Evolutionary conservation across 2,888 invertebrate genomes (phyloP), one percentile per base, ranked within the genome.

Genomic region (Scaptomyza parva): DNA sequence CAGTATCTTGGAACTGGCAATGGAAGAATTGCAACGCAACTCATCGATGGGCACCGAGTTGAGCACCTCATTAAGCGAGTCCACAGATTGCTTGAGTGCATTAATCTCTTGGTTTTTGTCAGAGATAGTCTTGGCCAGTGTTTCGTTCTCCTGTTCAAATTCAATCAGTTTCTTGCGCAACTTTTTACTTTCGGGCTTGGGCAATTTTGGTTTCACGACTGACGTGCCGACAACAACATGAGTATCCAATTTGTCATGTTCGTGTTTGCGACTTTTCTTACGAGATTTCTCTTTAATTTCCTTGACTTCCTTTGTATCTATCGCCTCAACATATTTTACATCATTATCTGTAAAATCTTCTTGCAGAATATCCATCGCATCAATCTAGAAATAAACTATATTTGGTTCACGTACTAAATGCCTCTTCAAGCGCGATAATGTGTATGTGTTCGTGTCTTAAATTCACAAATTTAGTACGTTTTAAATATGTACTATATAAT

Each of bases 21-120:
- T 86, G 0, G 86, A 88, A 1, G 91, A 90, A 45, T 89, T 91
- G 40, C 71, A 85, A 24, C 90, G 88, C 55, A 91, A 39, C 59
- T 91, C 91, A 41, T 90, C 89, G 3, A 88, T 86, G 22, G 90
- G 90, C 52, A 89, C 86, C 2, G 90, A 90, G 43, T 91, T 90
- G 0, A 91, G 75, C 1, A 90, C 81, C 2, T 91, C 90, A 30
- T 91, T 91, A 0, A 91, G 70, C 0, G 88, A 86, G 4, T 82
- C 74, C 0, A 91, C 80, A 0, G 91, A 91, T 30, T 86, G 86
- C 45, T 89, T 89, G 0, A 91, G 73, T 1, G 88, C 86, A 0
- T 51, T 50, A 17, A 91, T 90, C 70, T 92, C 91, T 8, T 59
- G 54, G 45, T 90, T 89, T 54, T 91, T 91, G 7, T 83, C 76